Evolutionary conservation across 2,888 invertebrate species (phyloP).

Genomic region (Oeneis ivallda): DNA sequence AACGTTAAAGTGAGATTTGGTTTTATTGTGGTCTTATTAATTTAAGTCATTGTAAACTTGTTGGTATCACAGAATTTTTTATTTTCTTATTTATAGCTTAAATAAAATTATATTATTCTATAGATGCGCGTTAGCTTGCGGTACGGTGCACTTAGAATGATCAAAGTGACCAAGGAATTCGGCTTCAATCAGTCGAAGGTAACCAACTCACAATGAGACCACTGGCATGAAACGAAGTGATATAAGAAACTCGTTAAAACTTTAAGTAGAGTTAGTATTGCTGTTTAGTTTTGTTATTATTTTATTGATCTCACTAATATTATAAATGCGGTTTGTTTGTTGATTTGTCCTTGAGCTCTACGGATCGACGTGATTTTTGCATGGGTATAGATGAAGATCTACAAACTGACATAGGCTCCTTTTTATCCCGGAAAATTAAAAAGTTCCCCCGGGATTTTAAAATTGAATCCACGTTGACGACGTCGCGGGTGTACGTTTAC

Average conservation of each 20-base stretch:
- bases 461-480: too few species aligned
- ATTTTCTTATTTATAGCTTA: background rate
- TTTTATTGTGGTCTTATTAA: too few species aligned
- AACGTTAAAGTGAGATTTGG: too few species aligned
- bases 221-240: constrained; percentile 1
- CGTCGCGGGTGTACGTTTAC: too few species aligned
- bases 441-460: too few species aligned
- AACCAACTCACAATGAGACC: background rate
- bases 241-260: background rate
- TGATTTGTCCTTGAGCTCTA: too few species aligned
- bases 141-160: constrained; percentile 1
- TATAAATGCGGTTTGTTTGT: too few species aligned
- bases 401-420: too few species aligned
- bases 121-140: background rate
- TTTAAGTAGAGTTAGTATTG: background rate
- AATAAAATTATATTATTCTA: background rate
- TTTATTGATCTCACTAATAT: too few species aligned
- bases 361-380: too few species aligned
- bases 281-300: background rate
- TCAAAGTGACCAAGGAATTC: background rate
- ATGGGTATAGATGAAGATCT: too few species aligned
- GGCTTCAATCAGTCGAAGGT: constrained; percentile 5
- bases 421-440: too few species aligned
- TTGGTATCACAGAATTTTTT: background rate
- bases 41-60: background rate